Conservation (phyloP, 2,888 invertebrate species). For the Theristus sp. region DNA sequence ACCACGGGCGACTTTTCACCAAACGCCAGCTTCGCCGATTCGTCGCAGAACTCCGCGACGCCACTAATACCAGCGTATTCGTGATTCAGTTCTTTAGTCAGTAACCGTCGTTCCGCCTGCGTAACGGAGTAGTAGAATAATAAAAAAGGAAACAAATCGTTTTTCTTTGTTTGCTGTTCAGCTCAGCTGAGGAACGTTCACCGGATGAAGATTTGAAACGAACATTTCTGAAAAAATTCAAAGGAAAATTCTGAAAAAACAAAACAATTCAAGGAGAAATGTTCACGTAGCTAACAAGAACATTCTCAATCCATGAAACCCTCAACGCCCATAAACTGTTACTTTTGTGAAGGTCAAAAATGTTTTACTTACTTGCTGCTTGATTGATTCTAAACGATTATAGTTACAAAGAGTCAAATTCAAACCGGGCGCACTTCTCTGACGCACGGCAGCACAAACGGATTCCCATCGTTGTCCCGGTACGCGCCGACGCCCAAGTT, state of each 20-base stretch:
- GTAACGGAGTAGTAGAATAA: too few relatives aligned
- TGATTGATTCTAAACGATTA: background rate
- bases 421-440: conserved; percentile 23
- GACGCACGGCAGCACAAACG: conserved; percentile 76
- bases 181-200: too few relatives aligned
- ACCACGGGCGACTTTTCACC: conserved; percentile 54
- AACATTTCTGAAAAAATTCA: too few relatives aligned
- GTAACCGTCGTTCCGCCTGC: conserved; percentile 62
- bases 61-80: conserved; percentile 89
- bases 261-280: background rate
- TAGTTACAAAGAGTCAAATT: background rate
- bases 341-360: background rate
- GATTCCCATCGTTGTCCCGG: conserved; percentile 89
- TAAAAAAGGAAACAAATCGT: too few relatives aligned
- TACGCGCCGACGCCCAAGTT: conserved; percentile 68
- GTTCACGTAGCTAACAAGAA: too few relatives aligned
- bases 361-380: background rate
- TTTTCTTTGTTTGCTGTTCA: too few relatives aligned
- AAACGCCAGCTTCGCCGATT: conserved; percentile 67
- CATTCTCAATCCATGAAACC: too few relatives aligned
- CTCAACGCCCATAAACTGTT: background rate
- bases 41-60: conserved; percentile 57
- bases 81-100: conserved; percentile 54
- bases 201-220: too few relatives aligned
- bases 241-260: background rate